Conservation (phyloP, 2,113 vertebrate genomes). For the Chaetodon trifascialis region DNA sequence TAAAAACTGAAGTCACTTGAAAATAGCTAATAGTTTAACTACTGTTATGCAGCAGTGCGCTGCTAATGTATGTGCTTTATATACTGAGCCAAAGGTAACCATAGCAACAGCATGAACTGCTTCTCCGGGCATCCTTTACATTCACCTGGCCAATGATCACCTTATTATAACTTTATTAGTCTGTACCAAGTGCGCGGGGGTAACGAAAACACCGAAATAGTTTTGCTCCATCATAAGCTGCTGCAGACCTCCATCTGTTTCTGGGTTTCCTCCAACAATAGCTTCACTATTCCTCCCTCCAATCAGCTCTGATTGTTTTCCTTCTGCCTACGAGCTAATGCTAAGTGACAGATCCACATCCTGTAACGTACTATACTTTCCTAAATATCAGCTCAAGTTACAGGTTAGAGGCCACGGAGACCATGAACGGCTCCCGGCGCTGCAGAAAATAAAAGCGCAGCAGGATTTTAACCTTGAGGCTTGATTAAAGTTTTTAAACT, state of each 20-base stretch:
- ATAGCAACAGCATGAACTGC: neutral
- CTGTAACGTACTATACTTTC: neutral
- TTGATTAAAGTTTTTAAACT: slow-evolving; percentile 54
- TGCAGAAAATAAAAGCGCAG: slow-evolving; percentile 4
- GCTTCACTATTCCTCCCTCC: slow-evolving; percentile 12
- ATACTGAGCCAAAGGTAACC: neutral
- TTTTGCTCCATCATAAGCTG: neutral
- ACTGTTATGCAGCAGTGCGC: neutral
- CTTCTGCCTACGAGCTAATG: neutral
- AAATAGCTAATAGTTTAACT: neutral
- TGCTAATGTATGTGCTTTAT: neutral
- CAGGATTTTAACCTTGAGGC: slow-evolving; percentile 44
- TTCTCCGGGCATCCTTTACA: neutral
- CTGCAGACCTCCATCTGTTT: slow-evolving; percentile 28
- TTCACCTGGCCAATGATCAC: neutral
- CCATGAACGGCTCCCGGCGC: neutral
- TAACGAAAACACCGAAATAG: neutral
- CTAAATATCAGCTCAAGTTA: slow-evolving; percentile 34
- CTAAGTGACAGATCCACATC: slow-evolving; percentile 24
- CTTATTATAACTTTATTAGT: neutral
- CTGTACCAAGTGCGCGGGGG: neutral
- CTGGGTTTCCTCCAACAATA: slow-evolving; percentile 24
- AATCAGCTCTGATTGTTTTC: slow-evolving; percentile 44
- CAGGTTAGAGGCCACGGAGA: slow-evolving; percentile 1
- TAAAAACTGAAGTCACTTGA: neutral